Base-by-base conservation (phyloP, 2,888 invertebrate species). In the Parelbella ahira region DNA sequence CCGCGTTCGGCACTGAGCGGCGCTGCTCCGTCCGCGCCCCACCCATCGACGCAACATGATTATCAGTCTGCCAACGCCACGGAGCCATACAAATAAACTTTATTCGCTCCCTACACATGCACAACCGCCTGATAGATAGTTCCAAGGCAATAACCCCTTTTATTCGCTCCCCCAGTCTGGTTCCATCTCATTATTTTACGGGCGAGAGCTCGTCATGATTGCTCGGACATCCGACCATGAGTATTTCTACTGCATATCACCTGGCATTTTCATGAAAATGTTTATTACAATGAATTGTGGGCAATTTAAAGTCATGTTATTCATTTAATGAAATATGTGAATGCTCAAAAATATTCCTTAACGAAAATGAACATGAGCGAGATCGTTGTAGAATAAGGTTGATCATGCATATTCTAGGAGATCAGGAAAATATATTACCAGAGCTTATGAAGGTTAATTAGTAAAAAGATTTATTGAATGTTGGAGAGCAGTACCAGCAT, bases 101-200 rank as follows among this genome's bases (percentile, higher is more conserved):
- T 83, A 84, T 86, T 84, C 80, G 72, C 77, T 82, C 78, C 80
- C 76, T 79, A 68, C 71, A 71, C 75, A 77, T 77, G 77, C 71
- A 74, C 57, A 57, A 53, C 60, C 60, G 65, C 56, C 72, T 71
- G 76, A 76, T 73, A 71, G 72, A 69, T 68, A 75, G 71, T 68
- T 63, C 66, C 66, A 69, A 74, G 83, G 82, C 84, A 86, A 82
- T 86, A 87, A 86, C 86, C 87, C 83, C 80, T 75, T 73, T 73
- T 68, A 41, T 12, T 67, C 66, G 71, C 73, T 78, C 81, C 84
- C 84, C 77, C 68, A 68, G 72, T 68, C 68, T 71, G 69, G 65
- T 51, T 68, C 63, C 74, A 75, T 78, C 74, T 80, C 74, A 72
- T 76, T 76, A 83, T 84, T 80, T 82, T 63, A 83, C 76, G 82